Evolutionary conservation across 2,888 invertebrate species (phyloP).

Genomic region (Trichopria drosophilae): DNA sequence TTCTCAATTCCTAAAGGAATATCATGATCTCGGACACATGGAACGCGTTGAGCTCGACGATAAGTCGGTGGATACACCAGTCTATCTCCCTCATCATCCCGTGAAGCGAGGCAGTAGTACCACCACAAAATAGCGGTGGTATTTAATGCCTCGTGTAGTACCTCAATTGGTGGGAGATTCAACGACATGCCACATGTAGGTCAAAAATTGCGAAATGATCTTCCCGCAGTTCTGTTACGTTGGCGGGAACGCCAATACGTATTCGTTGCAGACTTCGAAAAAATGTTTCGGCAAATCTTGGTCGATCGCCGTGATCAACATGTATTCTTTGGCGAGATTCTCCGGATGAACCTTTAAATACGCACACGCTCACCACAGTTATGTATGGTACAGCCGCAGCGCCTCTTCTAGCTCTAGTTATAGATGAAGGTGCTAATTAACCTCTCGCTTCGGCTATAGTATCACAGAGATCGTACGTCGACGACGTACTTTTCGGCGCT

Average conservation of each 20-base stretch:
- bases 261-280: conserved; percentile 8
- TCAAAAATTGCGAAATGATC: conserved; percentile 9
- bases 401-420: no score
- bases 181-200: no score
- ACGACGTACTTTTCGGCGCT: conserved; percentile 15
- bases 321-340: conserved; percentile 13
- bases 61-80: no score
- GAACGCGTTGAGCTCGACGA: no score
- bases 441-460: conserved; percentile 10
- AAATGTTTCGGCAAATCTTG: no score
- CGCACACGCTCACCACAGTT: conserved; percentile 6
- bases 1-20: no score
- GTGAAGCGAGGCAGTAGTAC: no score
- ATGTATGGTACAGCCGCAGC: conserved; percentile 14
- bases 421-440: conserved; percentile 5
- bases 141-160: no score
- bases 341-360: background rate
- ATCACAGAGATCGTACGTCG: conserved; percentile 4
- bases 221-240: background rate
- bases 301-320: conserved; percentile 1
- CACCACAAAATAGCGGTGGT: no score
- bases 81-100: no score
- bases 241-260: conserved; percentile 4
- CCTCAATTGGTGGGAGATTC: no score
- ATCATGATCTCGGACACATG: no score